A percentile compares a stretch with the other conserved stretches of the same genome.
Evolutionary conservation across 2,888 invertebrate genomes (phyloP).

Genomic region (Parnassius apollo): DNA sequence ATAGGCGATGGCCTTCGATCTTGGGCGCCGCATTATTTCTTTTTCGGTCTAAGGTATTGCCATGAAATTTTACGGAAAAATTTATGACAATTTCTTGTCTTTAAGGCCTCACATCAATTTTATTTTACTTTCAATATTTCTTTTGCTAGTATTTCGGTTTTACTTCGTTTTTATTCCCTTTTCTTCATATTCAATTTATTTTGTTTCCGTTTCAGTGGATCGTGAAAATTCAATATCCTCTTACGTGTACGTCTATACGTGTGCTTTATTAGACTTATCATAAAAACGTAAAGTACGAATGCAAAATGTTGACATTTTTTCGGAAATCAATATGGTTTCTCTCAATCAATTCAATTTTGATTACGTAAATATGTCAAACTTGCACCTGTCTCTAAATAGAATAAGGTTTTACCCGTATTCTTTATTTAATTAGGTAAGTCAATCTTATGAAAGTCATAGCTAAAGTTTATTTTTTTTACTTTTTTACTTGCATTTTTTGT

Average conservation of each 20-base stretch:
- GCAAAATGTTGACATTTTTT: slow-evolving; percentile 5
- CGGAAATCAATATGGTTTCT: background rate
- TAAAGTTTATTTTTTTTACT: too few relatives aligned
- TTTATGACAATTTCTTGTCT: slow-evolving; percentile 18
- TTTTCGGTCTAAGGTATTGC: background rate
- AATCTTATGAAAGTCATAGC: too few relatives aligned
- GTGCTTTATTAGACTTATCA: slow-evolving; percentile 22
- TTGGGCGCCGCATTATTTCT: too few relatives aligned
- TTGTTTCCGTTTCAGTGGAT: slow-evolving; percentile 26
- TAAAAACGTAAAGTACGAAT: slow-evolving; percentile 14
- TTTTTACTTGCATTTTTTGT: too few relatives aligned
- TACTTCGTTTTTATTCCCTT: slow-evolving; percentile 16
- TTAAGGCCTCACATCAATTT: slow-evolving; percentile 17
- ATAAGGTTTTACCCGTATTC: too few relatives aligned
- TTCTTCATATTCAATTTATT: slow-evolving; percentile 27
- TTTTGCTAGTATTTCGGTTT: slow-evolving; percentile 21
- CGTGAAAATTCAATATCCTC: slow-evolving; percentile 27
- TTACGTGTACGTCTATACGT: slow-evolving; percentile 15
- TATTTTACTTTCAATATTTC: slow-evolving; percentile 24
- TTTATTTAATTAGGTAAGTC: too few relatives aligned
- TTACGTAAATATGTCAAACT: too few relatives aligned
- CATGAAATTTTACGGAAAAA: slow-evolving; percentile 12
- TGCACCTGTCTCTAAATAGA: too few relatives aligned
- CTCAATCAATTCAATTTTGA: too few relatives aligned
- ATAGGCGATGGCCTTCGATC: too few relatives aligned